These are phyloP conservation scores for Porphyrio hochstetteri DNA, from an alignment of 2,113 vertebrate species.

Conservation along the genomic window DNA sequence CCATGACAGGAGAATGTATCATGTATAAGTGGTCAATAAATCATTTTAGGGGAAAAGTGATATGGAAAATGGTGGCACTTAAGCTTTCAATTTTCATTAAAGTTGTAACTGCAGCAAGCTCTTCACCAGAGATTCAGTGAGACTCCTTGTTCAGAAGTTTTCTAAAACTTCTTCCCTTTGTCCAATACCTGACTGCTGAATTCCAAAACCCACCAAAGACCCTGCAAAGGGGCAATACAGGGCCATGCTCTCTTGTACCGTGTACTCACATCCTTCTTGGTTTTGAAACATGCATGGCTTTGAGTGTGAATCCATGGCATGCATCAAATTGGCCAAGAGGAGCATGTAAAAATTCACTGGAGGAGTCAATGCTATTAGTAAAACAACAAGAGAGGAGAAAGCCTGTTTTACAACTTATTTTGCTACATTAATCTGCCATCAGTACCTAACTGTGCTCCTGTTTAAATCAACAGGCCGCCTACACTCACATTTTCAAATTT, in stretches of 20 bases:
- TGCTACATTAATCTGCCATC: background rate
- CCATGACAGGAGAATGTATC: constrained; percentile 70
- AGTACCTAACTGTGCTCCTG: background rate
- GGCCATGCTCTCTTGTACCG: background rate
- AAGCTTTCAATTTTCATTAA: constrained; percentile 70
- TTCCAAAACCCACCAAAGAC: background rate
- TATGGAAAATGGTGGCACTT: constrained; percentile 58
- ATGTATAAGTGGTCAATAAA: constrained; percentile 75
- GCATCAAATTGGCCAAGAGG: background rate
- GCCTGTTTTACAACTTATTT: background rate
- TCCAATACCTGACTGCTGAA: background rate
- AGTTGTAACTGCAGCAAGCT: constrained; percentile 53
- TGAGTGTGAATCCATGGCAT: background rate
- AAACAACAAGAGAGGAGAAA: background rate
- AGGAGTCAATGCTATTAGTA: background rate
- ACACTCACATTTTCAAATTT: background rate
- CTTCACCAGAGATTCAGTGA: background rate
- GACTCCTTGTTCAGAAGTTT: background rate
- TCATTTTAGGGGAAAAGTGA: constrained; percentile 62
- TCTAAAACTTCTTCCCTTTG: background rate
- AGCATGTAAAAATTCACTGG: background rate
- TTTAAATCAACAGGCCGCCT: background rate
- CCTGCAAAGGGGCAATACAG: background rate
- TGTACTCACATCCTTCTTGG: background rate
- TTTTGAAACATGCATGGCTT: background rate